Percentiles rank a stretch among this genome's conserved stretches.
phyloP scores from a whole-genome alignment of 2,797 vertebrate genomes.

The Ptychadena robeensis region DNA sequence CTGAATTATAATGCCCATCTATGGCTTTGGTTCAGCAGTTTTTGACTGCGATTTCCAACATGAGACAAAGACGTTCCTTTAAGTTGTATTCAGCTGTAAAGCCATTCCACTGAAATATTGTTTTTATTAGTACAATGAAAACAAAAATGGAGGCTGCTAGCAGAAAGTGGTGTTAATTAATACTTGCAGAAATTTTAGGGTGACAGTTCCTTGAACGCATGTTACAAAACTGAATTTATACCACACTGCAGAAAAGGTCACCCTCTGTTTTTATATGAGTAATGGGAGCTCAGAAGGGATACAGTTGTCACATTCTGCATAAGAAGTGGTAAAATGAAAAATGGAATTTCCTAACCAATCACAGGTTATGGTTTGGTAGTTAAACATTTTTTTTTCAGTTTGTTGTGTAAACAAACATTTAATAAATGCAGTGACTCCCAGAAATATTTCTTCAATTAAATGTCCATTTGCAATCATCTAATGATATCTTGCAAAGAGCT shows the following conservation, averaged over 20 bases:
- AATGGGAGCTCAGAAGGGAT: neutral
- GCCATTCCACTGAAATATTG: slow-evolving; percentile 55
- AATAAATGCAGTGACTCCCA: too few species aligned
- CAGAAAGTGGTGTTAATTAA: slow-evolving; percentile 42
- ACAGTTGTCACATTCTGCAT: neutral
- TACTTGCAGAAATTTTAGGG: neutral
- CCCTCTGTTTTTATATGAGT: neutral
- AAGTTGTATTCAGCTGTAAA: slow-evolving; percentile 48
- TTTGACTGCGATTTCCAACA: slow-evolving; percentile 42
- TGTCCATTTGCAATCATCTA: too few species aligned
- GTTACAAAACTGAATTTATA: neutral
- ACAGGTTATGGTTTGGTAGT: too few species aligned
- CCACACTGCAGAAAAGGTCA: neutral
- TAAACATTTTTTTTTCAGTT: too few species aligned
- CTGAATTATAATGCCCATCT: slow-evolving; percentile 27
- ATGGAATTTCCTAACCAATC: too few species aligned
- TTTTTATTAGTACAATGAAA: slow-evolving; percentile 53
- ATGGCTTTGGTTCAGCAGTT: slow-evolving; percentile 55
- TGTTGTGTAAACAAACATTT: too few species aligned
- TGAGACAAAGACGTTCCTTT: slow-evolving; percentile 52
- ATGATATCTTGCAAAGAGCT: too few species aligned
- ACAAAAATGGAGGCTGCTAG: slow-evolving; percentile 44
- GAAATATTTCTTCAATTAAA: too few species aligned
- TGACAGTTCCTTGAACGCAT: neutral
- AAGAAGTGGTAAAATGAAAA: neutral